Evolutionary conservation across 2,888 invertebrate genomes (phyloP), one percentile per base, ranked within the genome.

Genomic region (Conchocele bisecta): DNA sequence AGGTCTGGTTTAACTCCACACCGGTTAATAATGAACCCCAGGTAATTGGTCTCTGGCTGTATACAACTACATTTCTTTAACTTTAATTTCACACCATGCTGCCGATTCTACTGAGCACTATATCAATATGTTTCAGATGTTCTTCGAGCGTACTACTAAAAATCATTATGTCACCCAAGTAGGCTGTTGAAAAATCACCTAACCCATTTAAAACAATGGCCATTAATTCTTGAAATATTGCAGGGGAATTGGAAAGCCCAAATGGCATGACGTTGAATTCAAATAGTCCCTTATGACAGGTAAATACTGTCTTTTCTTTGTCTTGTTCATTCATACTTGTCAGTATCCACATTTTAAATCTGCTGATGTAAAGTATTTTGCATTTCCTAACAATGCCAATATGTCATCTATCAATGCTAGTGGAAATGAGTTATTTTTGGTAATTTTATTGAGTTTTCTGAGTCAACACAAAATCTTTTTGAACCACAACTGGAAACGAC

Each of bases 151-250:
- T 59, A 11, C 41, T 22, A 26, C 53, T 63, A 31, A 61, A 75
- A 15, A 80, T 69, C 2, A 79, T 22, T 20, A 79, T 68, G 26
- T 76, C 75, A 35, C 78, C 78, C 4, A 81, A 26, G 41, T 81
- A 79, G 22, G 42, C 58, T 13, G 37, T 44, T 31, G 51, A 28
- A 51, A 78, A 81, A 3, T 42, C 29, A 28, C 59, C 71, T 11
- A 57, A 42, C 4, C 60, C 79, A 17, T 71, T 29, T 7, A 71
- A 35, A 7, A 71, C 76, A 20, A 46, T 3, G 22, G n/a, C 17
- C 63, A 79, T 63, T 5, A 75, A 28, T 35, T 65, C 31, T 41
- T 69, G 60, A 39, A 37, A 72, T 15, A 53, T 41, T 24, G 26
- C 33, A 29, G 75, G 72, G 0, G 69, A 69, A 59, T 63, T 69